Evolutionary conservation across 1,140 invertebrate species (phyloP), one percentile per base, ranked within the genome.

Genomic region (Aethina tumida): DNA sequence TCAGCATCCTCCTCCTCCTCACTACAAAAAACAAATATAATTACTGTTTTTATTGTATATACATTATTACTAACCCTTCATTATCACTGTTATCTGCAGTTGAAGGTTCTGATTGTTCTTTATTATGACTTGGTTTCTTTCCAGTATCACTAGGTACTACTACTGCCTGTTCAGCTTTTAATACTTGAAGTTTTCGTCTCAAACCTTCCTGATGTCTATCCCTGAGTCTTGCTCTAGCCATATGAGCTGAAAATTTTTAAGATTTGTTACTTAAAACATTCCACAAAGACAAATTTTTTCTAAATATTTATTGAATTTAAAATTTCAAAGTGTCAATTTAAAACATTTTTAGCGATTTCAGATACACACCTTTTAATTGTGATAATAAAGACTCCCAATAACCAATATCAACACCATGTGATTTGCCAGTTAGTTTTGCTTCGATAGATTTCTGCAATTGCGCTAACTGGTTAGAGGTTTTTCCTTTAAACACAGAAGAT

Each of bases 301-400:
- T n/a, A n/a, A n/a, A n/a, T n/a, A n/a, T n/a, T n/a, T n/a, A n/a
- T n/a, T n/a, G n/a, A n/a, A n/a, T n/a, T n/a, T n/a, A n/a, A n/a
- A n/a, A n/a, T n/a, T 29, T 20, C 19, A 15, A 13, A 27, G 5
- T 26, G n/a, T 26, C 13, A 26, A 26, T 26, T 31, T 31, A 2
- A 9, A 9, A 31, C 9, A 34, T 39, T 35, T 53, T 31, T 2
- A 5, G 5, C 13, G 2, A 2, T 26, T 10, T 10, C 24, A 3
- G 14, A 26, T 29, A 35, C 8, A 33, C 61, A 79, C 77, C 77
- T 75, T 91, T 94, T 2, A 98, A 67, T 62, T 96, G 84, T 22
- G 86, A 88, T 5, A 96, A 68, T 27, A 98, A 64, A 28, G 85
- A 89, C 67, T 98, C 94, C 93, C 94, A 99, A 64, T 97, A 98